These are phyloP conservation scores for Cybosia mesomella DNA, from an alignment of 2,888 invertebrate genomes.

Conservation along the genomic window DNA sequence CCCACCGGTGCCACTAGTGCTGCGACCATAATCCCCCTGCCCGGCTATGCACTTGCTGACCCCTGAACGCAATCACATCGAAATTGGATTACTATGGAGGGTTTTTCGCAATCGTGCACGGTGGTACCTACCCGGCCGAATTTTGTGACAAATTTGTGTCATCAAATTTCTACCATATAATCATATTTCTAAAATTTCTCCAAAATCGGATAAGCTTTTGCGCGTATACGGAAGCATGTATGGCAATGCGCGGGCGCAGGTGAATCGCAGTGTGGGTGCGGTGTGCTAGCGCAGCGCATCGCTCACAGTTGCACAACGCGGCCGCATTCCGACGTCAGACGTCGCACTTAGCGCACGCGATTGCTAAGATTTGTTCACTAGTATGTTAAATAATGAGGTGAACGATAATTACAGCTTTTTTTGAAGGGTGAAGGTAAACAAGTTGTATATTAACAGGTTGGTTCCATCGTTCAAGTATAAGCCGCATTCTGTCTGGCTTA, in stretches of 20 bases:
- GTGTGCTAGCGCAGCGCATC: slow-evolving; percentile 68
- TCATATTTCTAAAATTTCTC: slow-evolving; percentile 11
- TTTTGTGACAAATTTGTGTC: too few relatives aligned
- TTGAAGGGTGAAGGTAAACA: background rate
- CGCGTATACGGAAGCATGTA: slow-evolving; percentile 67
- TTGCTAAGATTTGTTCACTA: slow-evolving; percentile 16
- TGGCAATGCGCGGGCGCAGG: slow-evolving; percentile 68
- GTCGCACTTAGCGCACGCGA: slow-evolving; percentile 57
- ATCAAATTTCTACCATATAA: too few relatives aligned
- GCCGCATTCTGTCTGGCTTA: too few relatives aligned
- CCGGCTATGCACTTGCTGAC: too few relatives aligned
- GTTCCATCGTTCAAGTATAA: too few relatives aligned
- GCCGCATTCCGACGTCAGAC: slow-evolving; percentile 71
- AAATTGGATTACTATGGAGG: too few relatives aligned
- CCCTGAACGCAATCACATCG: too few relatives aligned
- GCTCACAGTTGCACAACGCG: slow-evolving; percentile 72
- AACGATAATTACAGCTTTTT: slow-evolving; percentile 5
- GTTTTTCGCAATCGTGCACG: too few relatives aligned
- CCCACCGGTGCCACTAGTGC: too few relatives aligned
- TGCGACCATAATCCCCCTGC: too few relatives aligned
- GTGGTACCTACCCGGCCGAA: too few relatives aligned
- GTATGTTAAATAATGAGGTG: slow-evolving; percentile 15
- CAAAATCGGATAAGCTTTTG: slow-evolving; percentile 39
- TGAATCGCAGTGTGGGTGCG: slow-evolving; percentile 68
- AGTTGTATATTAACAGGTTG: too few relatives aligned